Conservation (phyloP, 2,888 invertebrate genomes). For the Mycogona germanica region DNA sequence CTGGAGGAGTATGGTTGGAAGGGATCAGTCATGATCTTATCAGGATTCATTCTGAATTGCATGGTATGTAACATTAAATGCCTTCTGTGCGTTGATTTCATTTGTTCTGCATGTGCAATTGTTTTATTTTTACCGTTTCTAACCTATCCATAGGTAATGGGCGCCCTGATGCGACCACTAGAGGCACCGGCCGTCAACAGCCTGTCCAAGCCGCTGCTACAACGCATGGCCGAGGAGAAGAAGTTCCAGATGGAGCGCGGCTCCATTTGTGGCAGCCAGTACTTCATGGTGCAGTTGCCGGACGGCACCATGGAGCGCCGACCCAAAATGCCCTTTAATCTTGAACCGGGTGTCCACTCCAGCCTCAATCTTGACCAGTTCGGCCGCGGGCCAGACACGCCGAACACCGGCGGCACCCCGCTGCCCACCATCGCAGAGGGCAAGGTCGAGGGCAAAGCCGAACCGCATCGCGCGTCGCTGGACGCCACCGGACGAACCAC, state of each 20-base stretch:
- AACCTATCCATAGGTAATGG: slow-evolving; percentile 32
- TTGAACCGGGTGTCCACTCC: slow-evolving; percentile 88
- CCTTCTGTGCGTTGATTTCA: too few species aligned
- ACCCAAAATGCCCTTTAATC: slow-evolving; percentile 78
- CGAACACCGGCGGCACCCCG: slow-evolving; percentile 44
- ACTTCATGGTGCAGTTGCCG: slow-evolving; percentile 73
- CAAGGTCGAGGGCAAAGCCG: background rate
- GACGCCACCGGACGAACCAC: background rate
- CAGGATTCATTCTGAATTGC: slow-evolving; percentile 85
- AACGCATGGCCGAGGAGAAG: slow-evolving; percentile 87
- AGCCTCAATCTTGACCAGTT: slow-evolving; percentile 76
- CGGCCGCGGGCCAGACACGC: slow-evolving; percentile 48
- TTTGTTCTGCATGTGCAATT: too few species aligned
- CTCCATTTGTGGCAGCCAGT: slow-evolving; percentile 66
- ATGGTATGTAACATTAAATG: too few species aligned
- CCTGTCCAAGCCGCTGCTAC: slow-evolving; percentile 57
- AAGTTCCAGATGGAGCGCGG: slow-evolving; percentile 80
- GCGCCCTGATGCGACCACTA: slow-evolving; percentile 39
- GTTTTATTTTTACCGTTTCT: background rate
- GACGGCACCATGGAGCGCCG: slow-evolving; percentile 84
- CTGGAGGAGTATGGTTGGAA: slow-evolving; percentile 74
- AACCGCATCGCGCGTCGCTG: slow-evolving; percentile 3
- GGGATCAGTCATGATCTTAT: slow-evolving; percentile 76
- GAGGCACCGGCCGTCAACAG: slow-evolving; percentile 20
- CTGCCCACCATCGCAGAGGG: slow-evolving; percentile 83